Evolutionary conservation across 2,113 vertebrate genomes (phyloP).

Genomic region (Stigmatopora nigra): DNA sequence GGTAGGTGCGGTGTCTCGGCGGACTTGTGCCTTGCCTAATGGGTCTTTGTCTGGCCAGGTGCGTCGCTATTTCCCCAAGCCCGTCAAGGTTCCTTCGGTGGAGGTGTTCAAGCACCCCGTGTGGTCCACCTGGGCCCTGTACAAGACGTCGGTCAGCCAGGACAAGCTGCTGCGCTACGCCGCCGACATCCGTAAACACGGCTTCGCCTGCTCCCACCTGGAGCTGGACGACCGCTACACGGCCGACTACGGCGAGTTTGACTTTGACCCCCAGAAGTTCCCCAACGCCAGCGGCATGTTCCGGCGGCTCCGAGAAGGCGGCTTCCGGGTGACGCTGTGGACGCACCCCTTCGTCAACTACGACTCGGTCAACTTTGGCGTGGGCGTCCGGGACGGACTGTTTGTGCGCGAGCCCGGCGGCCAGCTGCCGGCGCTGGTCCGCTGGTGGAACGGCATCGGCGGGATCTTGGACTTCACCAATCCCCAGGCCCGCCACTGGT

Average conservation of each 20-base stretch:
- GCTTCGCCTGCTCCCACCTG: conserved; percentile 82
- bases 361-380: conserved; percentile 78
- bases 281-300: conserved; percentile 82
- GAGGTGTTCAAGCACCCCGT: conserved; percentile 77
- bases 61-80: conserved; percentile 84
- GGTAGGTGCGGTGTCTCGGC: conserved; percentile 47
- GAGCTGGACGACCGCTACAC: conserved; percentile 86
- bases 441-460: conserved; percentile 90
- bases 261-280: conserved; percentile 82
- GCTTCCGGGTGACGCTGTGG: conserved; percentile 81
- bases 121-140: conserved; percentile 84
- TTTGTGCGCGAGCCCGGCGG: conserved; percentile 77
- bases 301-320: conserved; percentile 64
- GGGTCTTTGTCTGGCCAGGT: conserved; percentile 51
- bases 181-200: conserved; percentile 71
- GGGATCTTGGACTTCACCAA: conserved; percentile 91
- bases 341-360: conserved; percentile 84
- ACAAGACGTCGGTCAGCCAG: conserved; percentile 75
- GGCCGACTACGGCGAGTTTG: conserved; percentile 80
- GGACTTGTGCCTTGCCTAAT: no score
- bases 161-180: conserved; percentile 75
- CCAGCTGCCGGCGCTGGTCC: conserved; percentile 76
- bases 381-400: conserved; percentile 74
- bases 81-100: conserved; percentile 76
- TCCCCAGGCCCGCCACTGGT: conserved; percentile 81